Evolutionary conservation across 1,140 invertebrate genomes (phyloP).

Genomic region (Frieseomelitta varia): DNA sequence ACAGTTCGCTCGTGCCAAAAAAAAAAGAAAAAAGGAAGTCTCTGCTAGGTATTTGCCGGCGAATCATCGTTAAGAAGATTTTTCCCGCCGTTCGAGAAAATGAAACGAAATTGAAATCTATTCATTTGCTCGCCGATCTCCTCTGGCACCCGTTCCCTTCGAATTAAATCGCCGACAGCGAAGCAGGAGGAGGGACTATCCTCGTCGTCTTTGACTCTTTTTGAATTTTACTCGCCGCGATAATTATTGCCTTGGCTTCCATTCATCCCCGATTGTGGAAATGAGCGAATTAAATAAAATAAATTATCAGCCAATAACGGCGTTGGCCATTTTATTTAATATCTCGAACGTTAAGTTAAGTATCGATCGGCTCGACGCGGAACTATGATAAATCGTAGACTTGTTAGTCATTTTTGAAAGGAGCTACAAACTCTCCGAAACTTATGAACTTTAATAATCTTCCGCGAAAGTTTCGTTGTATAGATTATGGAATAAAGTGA

Average conservation of each 20-base stretch:
- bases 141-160: not conserved
- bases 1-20: not conserved
- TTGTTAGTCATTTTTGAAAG: no score
- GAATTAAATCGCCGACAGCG: not conserved
- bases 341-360: no score
- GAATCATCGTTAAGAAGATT: conserved; percentile 34
- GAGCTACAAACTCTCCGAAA: no score
- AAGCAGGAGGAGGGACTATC: not conserved
- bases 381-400: no score
- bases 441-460: no score
- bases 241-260: not conserved
- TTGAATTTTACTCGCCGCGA: not conserved
- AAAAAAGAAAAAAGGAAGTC: not conserved
- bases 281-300: not conserved
- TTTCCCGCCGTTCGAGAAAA: conserved; percentile 14
- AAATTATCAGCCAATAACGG: no score
- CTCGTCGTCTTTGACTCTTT: not conserved
- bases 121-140: not conserved
- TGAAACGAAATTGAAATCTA: conserved; percentile 32
- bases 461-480: no score
- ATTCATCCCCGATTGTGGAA: not conserved
- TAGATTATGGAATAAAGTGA: no score
- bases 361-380: no score
- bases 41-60: conserved; percentile 2
- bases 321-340: no score